A percentile compares a stretch with the other conserved stretches of the same genome.
Evolutionary conservation across 2,888 invertebrate species (phyloP).

Genomic region (Zhuqinia jingwanae): DNA sequence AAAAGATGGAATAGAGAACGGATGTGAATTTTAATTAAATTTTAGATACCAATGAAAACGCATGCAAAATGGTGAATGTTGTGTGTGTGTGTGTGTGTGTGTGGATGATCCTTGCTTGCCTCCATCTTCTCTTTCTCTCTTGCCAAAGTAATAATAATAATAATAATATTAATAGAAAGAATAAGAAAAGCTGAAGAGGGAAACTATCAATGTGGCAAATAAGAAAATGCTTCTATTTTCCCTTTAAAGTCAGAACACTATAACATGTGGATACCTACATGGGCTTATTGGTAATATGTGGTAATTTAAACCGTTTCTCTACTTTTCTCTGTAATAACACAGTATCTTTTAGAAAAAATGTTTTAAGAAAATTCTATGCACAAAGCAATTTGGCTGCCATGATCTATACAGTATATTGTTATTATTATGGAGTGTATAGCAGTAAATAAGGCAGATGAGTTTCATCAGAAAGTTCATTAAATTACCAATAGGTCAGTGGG

Average conservation of each 20-base stretch:
- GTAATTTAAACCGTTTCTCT: not conserved
- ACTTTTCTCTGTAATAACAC: not conserved
- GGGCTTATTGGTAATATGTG: not conserved
- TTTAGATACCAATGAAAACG: constrained; percentile 57
- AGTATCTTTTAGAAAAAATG: not conserved
- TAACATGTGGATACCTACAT: not conserved
- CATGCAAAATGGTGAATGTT: constrained; percentile 57
- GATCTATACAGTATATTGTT: not conserved
- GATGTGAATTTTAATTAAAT: constrained; percentile 70
- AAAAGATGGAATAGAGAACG: not conserved
- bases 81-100: no score
- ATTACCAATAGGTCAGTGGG: constrained; percentile 36
- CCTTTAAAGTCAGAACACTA: not conserved
- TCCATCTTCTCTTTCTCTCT: not conserved
- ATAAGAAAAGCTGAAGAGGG: no score
- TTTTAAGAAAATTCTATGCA: not conserved
- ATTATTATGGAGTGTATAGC: no score
- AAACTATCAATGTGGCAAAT: constrained; percentile 45
- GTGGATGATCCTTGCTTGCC: constrained; percentile 24
- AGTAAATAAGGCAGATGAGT: no score
- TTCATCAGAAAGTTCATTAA: not conserved
- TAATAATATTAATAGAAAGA: not conserved
- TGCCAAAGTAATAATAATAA: constrained; percentile 31
- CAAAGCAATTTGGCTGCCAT: no score
- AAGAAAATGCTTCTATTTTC: not conserved